Evolutionary conservation across 2,888 invertebrate species (phyloP), one percentile per base, ranked within the genome.

Genomic region (Troides aeacus): DNA sequence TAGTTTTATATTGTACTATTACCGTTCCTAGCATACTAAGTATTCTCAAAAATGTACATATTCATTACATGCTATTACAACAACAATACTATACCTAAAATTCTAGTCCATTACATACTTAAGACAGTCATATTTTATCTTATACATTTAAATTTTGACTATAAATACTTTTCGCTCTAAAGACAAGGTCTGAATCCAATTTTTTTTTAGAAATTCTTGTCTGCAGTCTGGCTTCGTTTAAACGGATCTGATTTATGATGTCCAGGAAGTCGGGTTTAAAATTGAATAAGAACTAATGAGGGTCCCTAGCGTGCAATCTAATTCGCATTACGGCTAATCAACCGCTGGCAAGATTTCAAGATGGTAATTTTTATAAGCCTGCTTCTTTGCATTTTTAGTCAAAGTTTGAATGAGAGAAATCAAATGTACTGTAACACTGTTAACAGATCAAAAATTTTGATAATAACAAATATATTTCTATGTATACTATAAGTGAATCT

Each of bases 201-300:
- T 53, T n/a, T 18, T n/a, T 53, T n/a, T n/a, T n/a, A 7, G 6
- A 2, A 53, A 7, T 18, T 7, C 46, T 2, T 2, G 30, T 30
- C n/a, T 53, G n/a, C 53, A 53, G 53, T 7, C 50, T 53, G 57
- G 12, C 12, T 64, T 65, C 59, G 67, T 64, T 63, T 66, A 63
- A 39, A 42, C 39, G 59, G 62, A 70, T 63, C 72, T 68, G 64
- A 71, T 74, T 72, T 72, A 69, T 74, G 72, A 72, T 18, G n/a
- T 53, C 53, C 53, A 53, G 71, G 67, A 73, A 74, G 73, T 73
- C 60, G 61, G 78, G 65, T 78, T 78, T 77, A 76, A 76, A 77
- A 80, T 76, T 79, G 81, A 84, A 86, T 83, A 81, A 76, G 71
- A 77, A 76, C 77, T 77, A 78, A 77, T 77, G 78, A 78, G 75